Base-by-base conservation (phyloP, 2,797 vertebrate species). In the Mormyrops boulengeri region DNA sequence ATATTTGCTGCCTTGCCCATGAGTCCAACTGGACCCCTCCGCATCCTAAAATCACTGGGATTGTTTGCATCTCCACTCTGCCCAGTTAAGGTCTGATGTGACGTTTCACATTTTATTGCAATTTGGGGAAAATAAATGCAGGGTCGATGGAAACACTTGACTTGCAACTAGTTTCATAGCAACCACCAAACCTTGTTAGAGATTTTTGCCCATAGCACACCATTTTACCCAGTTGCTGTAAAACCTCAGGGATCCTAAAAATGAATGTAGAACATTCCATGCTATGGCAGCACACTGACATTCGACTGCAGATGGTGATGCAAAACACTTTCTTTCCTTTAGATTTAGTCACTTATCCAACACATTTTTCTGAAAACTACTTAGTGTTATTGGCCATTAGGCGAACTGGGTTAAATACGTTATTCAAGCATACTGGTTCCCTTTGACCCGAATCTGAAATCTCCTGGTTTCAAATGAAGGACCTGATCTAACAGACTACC, bases 1-100 rank as follows among this genome's bases (percentile, higher is more conserved):
- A 96, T 97, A 97, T 97, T 97, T 97, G 95, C 90, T 91, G 94
- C 95, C 22, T 95, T 94, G 93, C 91, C 89, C 92, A 96, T 97
- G 96, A 96, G 96, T 97, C 96, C 97, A 94, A 94, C 94, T 91
- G 92, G 94, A 95, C 91, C 92, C 62, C 90, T 92, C 91, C 89
- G 92, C 94, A 93, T 53, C 92, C 91, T 91, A 91, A 93, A 94
- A 94, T 95, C 95, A 93, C 94, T 91, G 90, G 93, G 91, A 94
- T 95, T 93, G 91, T 89, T 85, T 14, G 9, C 4, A 6, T 53
- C 50, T 85, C 9, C 19, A 50, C n/a, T 85, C 4, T 85, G n/a
- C 22, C 52, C 30, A 34, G 22, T 38, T 52, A 62, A 34, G 55
- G 22, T 4, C 14, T 57, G 26, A 60, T 84, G 49, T 85, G 88